Percentiles rank a stretch among this genome's conserved stretches.
phyloP scores from a whole-genome alignment of 2,113 vertebrate species.

The Alces alces region DNA sequence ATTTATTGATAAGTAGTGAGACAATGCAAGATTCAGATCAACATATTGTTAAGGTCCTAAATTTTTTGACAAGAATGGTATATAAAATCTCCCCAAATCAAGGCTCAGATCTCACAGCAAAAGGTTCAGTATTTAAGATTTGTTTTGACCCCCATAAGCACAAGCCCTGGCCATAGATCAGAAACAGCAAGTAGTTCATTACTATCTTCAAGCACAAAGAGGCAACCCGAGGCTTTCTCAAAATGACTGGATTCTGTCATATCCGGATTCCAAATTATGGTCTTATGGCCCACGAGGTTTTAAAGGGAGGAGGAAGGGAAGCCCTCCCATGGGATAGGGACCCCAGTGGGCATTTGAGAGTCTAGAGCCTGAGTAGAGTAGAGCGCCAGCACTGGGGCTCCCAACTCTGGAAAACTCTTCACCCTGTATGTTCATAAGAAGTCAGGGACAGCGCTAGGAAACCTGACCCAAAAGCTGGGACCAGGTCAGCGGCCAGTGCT shows the following conservation, averaged over 20 bases:
- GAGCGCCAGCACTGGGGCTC: neutral
- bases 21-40: neutral
- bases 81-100: neutral
- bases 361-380: neutral
- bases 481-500: neutral
- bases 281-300: neutral
- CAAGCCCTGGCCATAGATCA: neutral
- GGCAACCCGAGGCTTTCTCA: neutral
- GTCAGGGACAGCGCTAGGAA: neutral
- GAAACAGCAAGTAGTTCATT: neutral
- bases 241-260: neutral
- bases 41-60: neutral
- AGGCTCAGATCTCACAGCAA: neutral
- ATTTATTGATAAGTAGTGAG: neutral
- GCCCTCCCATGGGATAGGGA: neutral
- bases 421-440: neutral
- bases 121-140: neutral
- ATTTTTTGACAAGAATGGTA: neutral
- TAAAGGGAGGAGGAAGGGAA: neutral
- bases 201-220: neutral
- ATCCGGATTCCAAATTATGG: neutral
- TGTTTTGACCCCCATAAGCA: neutral
- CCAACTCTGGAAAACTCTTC: neutral
- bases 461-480: neutral
- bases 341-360: neutral